phyloP scores from a whole-genome alignment of 2,888 invertebrate genomes.

The Oscheius sp. region DNA sequence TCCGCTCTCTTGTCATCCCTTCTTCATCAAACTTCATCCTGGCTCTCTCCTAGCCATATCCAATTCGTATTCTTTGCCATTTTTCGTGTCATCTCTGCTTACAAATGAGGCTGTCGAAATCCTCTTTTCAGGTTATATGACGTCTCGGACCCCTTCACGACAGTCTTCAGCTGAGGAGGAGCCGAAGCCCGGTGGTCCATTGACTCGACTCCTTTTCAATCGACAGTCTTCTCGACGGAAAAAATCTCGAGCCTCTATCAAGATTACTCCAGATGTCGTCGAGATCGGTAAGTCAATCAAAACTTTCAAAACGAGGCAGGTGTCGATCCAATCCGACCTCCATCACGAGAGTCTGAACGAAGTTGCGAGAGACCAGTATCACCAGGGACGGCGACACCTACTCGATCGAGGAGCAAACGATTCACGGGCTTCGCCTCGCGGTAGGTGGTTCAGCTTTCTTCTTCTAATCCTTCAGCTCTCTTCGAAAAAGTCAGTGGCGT shows the following conservation, averaged over 20 bases:
- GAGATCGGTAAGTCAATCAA: slow-evolving; percentile 13
- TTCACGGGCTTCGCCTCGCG: slow-evolving; percentile 41
- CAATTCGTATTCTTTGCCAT: too few species aligned
- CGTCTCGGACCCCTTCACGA: slow-evolving; percentile 15
- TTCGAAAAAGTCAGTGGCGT: slow-evolving; percentile 52
- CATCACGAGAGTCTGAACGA: neutral
- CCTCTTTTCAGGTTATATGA: too few species aligned
- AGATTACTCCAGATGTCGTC: neutral
- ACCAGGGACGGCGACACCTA: slow-evolving; percentile 7
- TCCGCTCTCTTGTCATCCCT: too few species aligned
- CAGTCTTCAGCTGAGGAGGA: slow-evolving; percentile 12
- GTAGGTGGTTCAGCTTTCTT: slow-evolving; percentile 21
- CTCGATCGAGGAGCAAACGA: slow-evolving; percentile 6
- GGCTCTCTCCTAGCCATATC: too few species aligned
- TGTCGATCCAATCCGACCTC: neutral
- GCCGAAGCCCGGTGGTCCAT: slow-evolving; percentile 5
- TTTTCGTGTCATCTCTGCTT: neutral
- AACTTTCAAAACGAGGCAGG: neutral
- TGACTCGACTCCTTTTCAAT: slow-evolving; percentile 10
- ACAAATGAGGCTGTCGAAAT: neutral
- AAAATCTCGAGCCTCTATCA: neutral
- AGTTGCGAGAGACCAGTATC: neutral
- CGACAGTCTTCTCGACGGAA: slow-evolving; percentile 18
- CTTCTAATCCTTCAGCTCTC: slow-evolving; percentile 38
- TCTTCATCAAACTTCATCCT: too few species aligned